Percentiles rank a stretch among this genome's conserved stretches.
Evolutionary conservation across 1,140 invertebrate genomes (phyloP).

Genomic region (Drosophila biarmipes): DNA sequence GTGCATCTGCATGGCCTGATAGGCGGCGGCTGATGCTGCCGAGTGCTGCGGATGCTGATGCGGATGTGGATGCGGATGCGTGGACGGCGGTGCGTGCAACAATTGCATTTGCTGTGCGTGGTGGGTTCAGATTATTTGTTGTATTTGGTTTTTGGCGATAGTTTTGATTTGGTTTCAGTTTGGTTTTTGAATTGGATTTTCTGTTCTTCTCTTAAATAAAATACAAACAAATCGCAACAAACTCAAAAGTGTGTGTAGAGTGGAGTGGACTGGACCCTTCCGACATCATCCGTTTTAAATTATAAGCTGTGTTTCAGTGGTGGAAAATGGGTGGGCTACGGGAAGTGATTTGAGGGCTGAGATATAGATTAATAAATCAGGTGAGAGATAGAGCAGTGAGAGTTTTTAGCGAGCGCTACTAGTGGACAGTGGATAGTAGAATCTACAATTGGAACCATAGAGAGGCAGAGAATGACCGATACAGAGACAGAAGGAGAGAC

Average conservation of each 20-base stretch:
- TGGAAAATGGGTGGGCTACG: slow-evolving; percentile 19
- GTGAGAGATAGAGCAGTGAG: slow-evolving; percentile 38
- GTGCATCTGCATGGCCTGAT: slow-evolving; percentile 67
- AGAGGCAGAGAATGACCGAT: slow-evolving; percentile 20
- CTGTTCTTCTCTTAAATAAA: slow-evolving; percentile 14
- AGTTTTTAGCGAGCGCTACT: slow-evolving; percentile 48
- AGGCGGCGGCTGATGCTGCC: slow-evolving; percentile 54
- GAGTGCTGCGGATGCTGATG: slow-evolving; percentile 70
- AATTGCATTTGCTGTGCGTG: slow-evolving; percentile 84
- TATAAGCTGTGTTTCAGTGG: slow-evolving; percentile 10
- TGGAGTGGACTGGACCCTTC: background rate
- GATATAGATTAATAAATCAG: slow-evolving; percentile 14
- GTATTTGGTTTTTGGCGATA: slow-evolving; percentile 51
- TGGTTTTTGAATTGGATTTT: slow-evolving; percentile 44
- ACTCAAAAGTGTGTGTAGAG: slow-evolving; percentile 14
- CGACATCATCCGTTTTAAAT: slow-evolving; percentile 9
- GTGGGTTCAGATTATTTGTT: slow-evolving; percentile 78
- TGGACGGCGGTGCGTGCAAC: slow-evolving; percentile 80
- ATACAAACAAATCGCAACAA: slow-evolving; percentile 17
- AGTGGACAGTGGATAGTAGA: slow-evolving; percentile 57
- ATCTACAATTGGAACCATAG: slow-evolving; percentile 44
- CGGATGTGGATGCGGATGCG: slow-evolving; percentile 68
- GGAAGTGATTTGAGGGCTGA: slow-evolving; percentile 23
- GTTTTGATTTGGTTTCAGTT: slow-evolving; percentile 58
- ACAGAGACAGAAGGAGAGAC: slow-evolving; percentile 21